Conservation (phyloP, 2,113 vertebrate species). For the Murina feae region DNA sequence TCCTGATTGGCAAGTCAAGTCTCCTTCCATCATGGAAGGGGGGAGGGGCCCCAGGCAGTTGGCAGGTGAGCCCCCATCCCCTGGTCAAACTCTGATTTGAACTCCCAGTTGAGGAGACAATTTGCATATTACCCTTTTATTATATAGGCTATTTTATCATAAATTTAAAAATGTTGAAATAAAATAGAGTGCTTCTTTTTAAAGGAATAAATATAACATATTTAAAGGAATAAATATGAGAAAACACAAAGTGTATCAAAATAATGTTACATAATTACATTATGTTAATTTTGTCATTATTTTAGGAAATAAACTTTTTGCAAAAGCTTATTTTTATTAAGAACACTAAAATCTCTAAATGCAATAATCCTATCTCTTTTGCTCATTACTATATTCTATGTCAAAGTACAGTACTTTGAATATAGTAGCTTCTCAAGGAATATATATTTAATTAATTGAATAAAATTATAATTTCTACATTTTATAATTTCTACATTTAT, state of each 20-base stretch:
- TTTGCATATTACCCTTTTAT: too few relatives aligned
- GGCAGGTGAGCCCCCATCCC: too few relatives aligned
- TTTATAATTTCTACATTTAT: neutral
- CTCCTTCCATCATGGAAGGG: too few relatives aligned
- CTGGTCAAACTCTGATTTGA: too few relatives aligned
- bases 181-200: neutral
- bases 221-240: neutral
- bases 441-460: neutral
- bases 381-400: neutral
- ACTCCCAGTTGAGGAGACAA: too few relatives aligned
- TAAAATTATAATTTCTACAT: neutral
- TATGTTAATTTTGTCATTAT: neutral
- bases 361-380: neutral
- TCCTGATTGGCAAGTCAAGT: too few relatives aligned
- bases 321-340: neutral
- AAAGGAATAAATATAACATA: neutral
- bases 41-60: too few relatives aligned
- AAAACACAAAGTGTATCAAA: neutral
- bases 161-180: neutral
- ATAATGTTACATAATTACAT: neutral
- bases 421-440: neutral
- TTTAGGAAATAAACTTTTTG: neutral
- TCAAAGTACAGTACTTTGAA: neutral
- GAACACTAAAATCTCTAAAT: neutral
- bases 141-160: neutral